phyloP scores from a whole-genome alignment of 2,888 invertebrate genomes.

The Gymnoscelis rufifasciata region DNA sequence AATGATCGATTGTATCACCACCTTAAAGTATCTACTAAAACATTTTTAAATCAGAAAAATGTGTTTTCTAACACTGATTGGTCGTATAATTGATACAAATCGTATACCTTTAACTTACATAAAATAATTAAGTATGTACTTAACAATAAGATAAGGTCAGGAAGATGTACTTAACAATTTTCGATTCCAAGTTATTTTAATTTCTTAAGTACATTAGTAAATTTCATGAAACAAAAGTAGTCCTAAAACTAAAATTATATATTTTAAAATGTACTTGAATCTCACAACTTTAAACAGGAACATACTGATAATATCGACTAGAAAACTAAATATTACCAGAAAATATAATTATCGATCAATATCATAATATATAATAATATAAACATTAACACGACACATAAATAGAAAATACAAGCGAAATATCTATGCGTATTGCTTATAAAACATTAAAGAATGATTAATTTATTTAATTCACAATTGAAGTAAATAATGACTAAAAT shows the following conservation, averaged over 20 bases:
- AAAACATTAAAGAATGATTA: conserved; percentile 33
- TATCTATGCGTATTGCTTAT: conserved; percentile 58
- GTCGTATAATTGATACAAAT: conserved; percentile 33
- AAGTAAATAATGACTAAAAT: conserved; percentile 46
- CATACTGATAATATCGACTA: conserved; percentile 45
- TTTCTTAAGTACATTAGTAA: too few relatives aligned
- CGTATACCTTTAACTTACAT: conserved; percentile 36
- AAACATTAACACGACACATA: conserved; percentile 36
- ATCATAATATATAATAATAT: too few relatives aligned
- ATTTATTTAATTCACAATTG: conserved; percentile 15
- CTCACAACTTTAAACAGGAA: conserved; percentile 53
- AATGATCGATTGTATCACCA: too few relatives aligned
- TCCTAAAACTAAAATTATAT: conserved; percentile 1
- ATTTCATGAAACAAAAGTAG: not conserved
- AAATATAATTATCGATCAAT: conserved; percentile 1
- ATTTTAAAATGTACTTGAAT: conserved; percentile 23
- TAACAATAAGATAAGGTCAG: too few relatives aligned
- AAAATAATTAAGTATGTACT: not conserved
- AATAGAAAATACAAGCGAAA: conserved; percentile 51
- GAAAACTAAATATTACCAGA: conserved; percentile 27
- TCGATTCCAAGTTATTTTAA: too few relatives aligned
- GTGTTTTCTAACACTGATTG: too few relatives aligned
- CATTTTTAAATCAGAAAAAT: too few relatives aligned
- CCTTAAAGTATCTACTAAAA: too few relatives aligned
- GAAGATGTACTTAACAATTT: too few relatives aligned